These are phyloP conservation scores for Sesia bembeciformis DNA, from an alignment of 2,888 invertebrate genomes.

Conservation along the genomic window DNA sequence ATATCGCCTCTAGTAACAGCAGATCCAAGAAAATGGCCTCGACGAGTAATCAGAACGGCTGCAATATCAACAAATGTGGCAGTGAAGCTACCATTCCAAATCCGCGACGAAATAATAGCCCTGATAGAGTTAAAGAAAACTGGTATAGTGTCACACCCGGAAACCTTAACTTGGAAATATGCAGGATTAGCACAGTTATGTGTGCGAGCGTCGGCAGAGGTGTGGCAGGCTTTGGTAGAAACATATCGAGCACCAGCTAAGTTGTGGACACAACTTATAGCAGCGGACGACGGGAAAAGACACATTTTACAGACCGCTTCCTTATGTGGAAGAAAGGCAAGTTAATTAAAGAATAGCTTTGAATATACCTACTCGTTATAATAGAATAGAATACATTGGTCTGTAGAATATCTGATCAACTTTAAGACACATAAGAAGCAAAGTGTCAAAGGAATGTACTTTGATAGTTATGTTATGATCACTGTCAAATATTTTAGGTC, in stretches of 20 bases:
- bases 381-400: no score
- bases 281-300: conserved; percentile 67
- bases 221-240: conserved; percentile 38
- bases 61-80: conserved; percentile 26
- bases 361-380: no score
- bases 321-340: conserved; percentile 79
- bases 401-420: neutral
- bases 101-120: conserved; percentile 47
- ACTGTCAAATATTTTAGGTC: conserved; percentile 37
- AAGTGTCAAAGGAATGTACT: neutral
- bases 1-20: conserved; percentile 55
- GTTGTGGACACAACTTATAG: conserved; percentile 73
- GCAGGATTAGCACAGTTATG: conserved; percentile 51
- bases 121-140: conserved; percentile 39
- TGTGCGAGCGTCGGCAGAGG: conserved; percentile 42
- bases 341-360: neutral
- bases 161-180: conserved; percentile 59
- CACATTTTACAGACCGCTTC: conserved; percentile 77
- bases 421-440: neutral
- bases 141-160: conserved; percentile 39
- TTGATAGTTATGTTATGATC: neutral
- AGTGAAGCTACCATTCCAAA: conserved; percentile 36
- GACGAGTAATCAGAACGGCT: conserved; percentile 26
- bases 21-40: conserved; percentile 63
- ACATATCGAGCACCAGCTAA: conserved; percentile 51